Conservation (phyloP, 2,888 invertebrate species). For the Molanna angustata region DNA sequence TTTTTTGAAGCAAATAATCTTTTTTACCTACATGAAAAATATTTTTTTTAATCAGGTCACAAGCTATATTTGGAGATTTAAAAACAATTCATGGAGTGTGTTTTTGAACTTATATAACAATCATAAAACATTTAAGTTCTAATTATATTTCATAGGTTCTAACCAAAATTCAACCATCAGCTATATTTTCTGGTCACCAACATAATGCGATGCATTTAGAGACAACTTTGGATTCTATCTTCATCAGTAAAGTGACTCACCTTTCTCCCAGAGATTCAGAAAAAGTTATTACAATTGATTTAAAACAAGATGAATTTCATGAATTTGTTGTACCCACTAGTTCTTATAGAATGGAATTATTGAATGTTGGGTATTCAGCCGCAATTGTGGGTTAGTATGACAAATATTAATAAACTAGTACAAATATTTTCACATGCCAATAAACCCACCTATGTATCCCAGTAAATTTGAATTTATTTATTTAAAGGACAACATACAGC, state of each 20-base stretch:
- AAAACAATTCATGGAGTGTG: no score
- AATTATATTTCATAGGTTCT: constrained; percentile 50
- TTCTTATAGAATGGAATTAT: constrained; percentile 94
- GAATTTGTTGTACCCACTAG: constrained; percentile 93
- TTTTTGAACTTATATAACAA: no score
- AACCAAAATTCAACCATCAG: constrained; percentile 62
- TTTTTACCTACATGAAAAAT: no score
- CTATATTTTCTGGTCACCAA: constrained; percentile 69
- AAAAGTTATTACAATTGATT: constrained; percentile 38
- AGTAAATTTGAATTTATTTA: no score
- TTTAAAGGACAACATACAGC: no score
- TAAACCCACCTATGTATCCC: no score
- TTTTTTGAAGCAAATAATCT: no score
- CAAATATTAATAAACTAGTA: no score
- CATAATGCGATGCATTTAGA: constrained; percentile 47
- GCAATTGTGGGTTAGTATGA: constrained; percentile 71
- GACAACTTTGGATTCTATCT: constrained; percentile 44
- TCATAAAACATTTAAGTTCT: no score
- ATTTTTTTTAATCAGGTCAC: no score
- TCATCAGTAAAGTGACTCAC: constrained; percentile 35
- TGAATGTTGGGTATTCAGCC: constrained; percentile 81
- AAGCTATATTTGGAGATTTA: no score
- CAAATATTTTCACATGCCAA: no score
- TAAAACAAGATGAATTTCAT: constrained; percentile 44
- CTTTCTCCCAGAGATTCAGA: constrained; percentile 36